Base-by-base conservation (phyloP, 1,140 invertebrate genomes). In the Pemphigus obesinymphae region DNA sequence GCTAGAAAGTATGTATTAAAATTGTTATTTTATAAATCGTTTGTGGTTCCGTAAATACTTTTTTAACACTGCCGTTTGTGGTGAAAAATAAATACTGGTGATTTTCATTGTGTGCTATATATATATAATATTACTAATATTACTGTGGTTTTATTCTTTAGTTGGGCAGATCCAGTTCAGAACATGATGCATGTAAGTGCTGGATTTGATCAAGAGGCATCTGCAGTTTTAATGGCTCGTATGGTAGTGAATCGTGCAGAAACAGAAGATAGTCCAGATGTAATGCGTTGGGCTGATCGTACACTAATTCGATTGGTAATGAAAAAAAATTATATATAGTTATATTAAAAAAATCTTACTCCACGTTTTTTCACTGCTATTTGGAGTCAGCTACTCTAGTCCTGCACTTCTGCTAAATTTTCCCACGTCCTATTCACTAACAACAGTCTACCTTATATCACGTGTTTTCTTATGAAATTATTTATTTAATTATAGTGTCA, bases 151-250 rank as follows among this genome's bases (percentile, higher is more conserved):
- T 45, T 5, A 83, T 26, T 83, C 84, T 85, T 15, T 81, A 93
- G 92, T 87, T 96, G 94, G 94, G 93, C 93, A 20, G 94, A 96
- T 87, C 93, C 93, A 31, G 91, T 91, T 0, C 90, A 91, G 6
- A 94, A 94, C 85, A 88, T 94, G 43, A 92, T 93, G 85, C 93
- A 95, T 85, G 92, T 95, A 20, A 92, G 92, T 85, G 96, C 96
- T 63, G 96, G 97, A 8, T 99, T 99, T 89, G 97, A 99, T 89
- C 97, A 99, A 88, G 97, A 99, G 88, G 95, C 96, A 20, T 95
- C 96, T 2, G 96, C 97, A 11, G 97, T 99, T 55, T 89, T 99
- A 10, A 99, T 99, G 96, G 95, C 96, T 0, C 90, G 98, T 66
- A 92, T 99, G 85, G 97, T 97, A 11, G 96, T 98, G 58, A 98